These are phyloP conservation scores for Parochlus steinenii DNA, from an alignment of 2,888 invertebrate species.

Conservation along the genomic window DNA sequence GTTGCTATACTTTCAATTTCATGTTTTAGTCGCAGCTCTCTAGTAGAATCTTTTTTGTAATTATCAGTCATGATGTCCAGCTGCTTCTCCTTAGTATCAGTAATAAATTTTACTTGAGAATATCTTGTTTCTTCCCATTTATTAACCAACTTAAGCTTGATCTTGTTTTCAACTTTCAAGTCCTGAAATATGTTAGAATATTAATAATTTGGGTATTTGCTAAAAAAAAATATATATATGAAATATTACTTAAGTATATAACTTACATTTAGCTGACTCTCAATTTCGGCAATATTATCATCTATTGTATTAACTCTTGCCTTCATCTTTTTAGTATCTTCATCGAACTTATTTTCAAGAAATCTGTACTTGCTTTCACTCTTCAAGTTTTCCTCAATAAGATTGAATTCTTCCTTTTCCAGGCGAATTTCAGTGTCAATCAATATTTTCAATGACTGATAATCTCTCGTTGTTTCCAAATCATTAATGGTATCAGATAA, in stretches of 20 bases:
- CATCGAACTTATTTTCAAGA: constrained; percentile 12
- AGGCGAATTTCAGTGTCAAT: constrained; percentile 12
- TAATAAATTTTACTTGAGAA: constrained; percentile 11
- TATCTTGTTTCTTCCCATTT: constrained; percentile 10
- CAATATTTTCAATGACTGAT: constrained; percentile 3
- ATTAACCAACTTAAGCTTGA: constrained; percentile 5
- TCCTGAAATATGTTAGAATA: no score
- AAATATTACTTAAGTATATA: neutral
- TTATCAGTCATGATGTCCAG: constrained; percentile 7
- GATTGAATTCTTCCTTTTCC: constrained; percentile 7
- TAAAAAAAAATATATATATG: neutral
- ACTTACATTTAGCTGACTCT: constrained; percentile 7
- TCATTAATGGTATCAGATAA: constrained; percentile 8
- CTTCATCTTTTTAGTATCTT: constrained; percentile 11
- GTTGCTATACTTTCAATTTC: constrained; percentile 11
- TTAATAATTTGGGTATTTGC: no score
- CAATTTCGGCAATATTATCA: constrained; percentile 8
- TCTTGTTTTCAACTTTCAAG: constrained; percentile 9
- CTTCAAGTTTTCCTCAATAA: constrained; percentile 10
- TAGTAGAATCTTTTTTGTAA: constrained; percentile 8
- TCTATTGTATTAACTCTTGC: constrained; percentile 9
- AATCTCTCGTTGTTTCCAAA: constrained; percentile 9
- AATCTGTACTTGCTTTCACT: constrained; percentile 8
- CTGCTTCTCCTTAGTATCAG: constrained; percentile 11
- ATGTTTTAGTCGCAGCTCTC: constrained; percentile 9